phyloP scores from a whole-genome alignment of 2,888 invertebrate genomes.

The Lamellibrachia columna region DNA sequence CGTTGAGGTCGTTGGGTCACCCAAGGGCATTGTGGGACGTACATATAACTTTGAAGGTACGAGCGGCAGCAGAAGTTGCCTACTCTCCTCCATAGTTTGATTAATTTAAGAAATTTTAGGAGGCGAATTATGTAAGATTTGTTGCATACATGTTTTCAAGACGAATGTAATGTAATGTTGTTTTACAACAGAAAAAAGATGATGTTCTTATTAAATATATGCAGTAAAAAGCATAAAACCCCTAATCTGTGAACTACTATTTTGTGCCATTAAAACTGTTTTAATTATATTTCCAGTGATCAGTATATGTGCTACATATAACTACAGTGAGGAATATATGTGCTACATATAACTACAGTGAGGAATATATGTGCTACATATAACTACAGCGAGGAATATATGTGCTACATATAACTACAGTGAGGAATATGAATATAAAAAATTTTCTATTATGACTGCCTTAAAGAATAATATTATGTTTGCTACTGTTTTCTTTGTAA shows the following conservation, averaged over 20 bases:
- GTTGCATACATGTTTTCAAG: too few species aligned
- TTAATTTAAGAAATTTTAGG: not conserved
- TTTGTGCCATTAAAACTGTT: not conserved
- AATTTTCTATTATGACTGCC: too few species aligned
- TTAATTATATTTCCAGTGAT: too few species aligned
- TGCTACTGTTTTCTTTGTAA: not conserved
- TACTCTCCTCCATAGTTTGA: not conserved
- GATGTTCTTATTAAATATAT: not conserved
- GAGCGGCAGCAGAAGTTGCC: not conserved
- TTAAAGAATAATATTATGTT: too few species aligned
- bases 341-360: too few species aligned
- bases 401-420: too few species aligned
- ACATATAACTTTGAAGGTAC: constrained; percentile 38
- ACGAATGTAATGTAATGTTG: too few species aligned
- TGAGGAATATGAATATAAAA: too few species aligned
- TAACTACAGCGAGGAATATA: too few species aligned
- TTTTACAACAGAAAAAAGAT: not conserved
- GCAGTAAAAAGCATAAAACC: not conserved
- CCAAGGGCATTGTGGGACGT: constrained; percentile 55
- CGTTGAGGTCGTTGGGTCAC: constrained; percentile 73
- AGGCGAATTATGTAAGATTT: not conserved
- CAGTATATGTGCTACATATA: too few species aligned
- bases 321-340: too few species aligned
- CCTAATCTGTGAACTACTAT: not conserved
- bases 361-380: too few species aligned